Evolutionary conservation across 2,797 vertebrate genomes (phyloP).

Genomic region (Takifugu rubripes): DNA sequence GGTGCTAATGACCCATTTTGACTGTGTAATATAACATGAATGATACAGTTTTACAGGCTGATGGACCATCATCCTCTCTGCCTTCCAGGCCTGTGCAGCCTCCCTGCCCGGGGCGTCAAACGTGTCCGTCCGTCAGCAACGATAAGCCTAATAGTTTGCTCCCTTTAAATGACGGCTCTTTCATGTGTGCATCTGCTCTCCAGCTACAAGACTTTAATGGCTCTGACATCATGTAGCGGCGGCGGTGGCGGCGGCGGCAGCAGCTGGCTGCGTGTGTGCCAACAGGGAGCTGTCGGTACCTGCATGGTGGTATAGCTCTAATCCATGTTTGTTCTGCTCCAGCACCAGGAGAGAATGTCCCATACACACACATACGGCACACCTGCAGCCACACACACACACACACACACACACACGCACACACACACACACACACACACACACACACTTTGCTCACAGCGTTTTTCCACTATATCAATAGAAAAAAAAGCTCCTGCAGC

Average conservation of each 20-base stretch:
- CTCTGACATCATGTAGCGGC: slow-evolving; percentile 70
- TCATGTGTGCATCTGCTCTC: slow-evolving; percentile 62
- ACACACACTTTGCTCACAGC: slow-evolving; percentile 5
- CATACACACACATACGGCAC: slow-evolving; percentile 37
- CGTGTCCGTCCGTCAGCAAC: slow-evolving; percentile 55
- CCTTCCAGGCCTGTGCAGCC: slow-evolving; percentile 23
- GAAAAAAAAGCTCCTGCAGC: no score
- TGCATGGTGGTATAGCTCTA: slow-evolving; percentile 68
- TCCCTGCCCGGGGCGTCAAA: slow-evolving; percentile 37
- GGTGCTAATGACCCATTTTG: background rate
- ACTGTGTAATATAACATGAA: background rate
- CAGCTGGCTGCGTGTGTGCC: slow-evolving; percentile 28
- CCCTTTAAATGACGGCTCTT: slow-evolving; percentile 63
- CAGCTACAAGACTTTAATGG: slow-evolving; percentile 68
- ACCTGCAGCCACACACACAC: slow-evolving; percentile 46
- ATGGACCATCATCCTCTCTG: background rate
- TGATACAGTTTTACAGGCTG: background rate
- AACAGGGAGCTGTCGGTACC: slow-evolving; percentile 65
- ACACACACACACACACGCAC: slow-evolving; percentile 19
- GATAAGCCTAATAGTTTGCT: slow-evolving; percentile 53
- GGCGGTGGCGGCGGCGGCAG: slow-evolving; percentile 54
- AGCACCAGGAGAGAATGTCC: slow-evolving; percentile 68
- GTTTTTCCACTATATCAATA: slow-evolving; percentile 8
- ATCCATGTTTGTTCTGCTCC: slow-evolving; percentile 74
- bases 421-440: slow-evolving; percentile 53